These are phyloP conservation scores for Motacilla tschutschensis DNA, from an alignment of 2,113 vertebrate species.

Conservation along the genomic window DNA sequence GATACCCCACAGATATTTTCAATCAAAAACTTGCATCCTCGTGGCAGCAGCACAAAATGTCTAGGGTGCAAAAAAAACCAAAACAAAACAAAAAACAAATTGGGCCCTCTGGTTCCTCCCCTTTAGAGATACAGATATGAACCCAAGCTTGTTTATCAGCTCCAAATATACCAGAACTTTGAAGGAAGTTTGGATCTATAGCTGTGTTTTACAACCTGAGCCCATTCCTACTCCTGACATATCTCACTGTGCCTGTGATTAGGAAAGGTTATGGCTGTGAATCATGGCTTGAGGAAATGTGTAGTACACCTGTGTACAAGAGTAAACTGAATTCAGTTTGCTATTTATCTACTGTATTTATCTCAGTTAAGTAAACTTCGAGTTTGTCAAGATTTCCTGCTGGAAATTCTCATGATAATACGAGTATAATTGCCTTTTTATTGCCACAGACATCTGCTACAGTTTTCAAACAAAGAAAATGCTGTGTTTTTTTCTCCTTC, in stretches of 20 bases:
- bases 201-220: slow-evolving; percentile 14
- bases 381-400: slow-evolving; percentile 71
- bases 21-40: background rate
- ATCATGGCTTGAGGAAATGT: slow-evolving; percentile 56
- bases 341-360: slow-evolving; percentile 72
- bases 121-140: background rate
- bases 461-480: slow-evolving; percentile 65
- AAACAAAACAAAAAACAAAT: background rate
- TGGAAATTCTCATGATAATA: slow-evolving; percentile 68
- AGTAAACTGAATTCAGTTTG: slow-evolving; percentile 67
- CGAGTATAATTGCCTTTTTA: slow-evolving; percentile 70
- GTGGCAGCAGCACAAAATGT: background rate
- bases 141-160: background rate
- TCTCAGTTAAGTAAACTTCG: slow-evolving; percentile 69
- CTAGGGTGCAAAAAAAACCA: background rate
- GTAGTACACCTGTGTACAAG: slow-evolving; percentile 58
- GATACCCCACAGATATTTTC: slow-evolving; percentile 27
- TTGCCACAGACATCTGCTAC: slow-evolving; percentile 72
- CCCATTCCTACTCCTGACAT: slow-evolving; percentile 13
- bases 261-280: slow-evolving; percentile 64
- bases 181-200: slow-evolving; percentile 25
- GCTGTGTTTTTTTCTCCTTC: background rate
- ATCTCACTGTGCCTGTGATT: slow-evolving; percentile 59
- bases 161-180: background rate
- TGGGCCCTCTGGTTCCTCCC: background rate